Evolutionary conservation across 2,888 invertebrate species (phyloP), one percentile per base, ranked within the genome.

Genomic region (Microctonus hyperodae): DNA sequence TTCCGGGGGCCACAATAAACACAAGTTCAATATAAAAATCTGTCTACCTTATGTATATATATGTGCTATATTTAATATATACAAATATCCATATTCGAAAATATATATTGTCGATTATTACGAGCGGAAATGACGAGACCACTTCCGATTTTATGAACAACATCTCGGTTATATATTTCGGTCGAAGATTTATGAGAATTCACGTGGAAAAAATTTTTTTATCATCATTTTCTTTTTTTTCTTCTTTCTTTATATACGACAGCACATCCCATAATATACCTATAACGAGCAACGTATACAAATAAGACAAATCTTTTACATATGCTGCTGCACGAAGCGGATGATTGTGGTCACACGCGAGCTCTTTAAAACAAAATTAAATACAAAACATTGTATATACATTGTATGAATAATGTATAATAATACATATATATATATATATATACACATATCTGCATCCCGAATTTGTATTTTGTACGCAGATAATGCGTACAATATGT

Each of bases 81-180:
- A n/a, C n/a, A n/a, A n/a, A 16, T 59, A 5, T 16, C 11, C 28
- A 20, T 23, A 10, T 28, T 28, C 16, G 11, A 48, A 60, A n/a
- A n/a, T n/a, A n/a, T n/a, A n/a, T 40, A 28, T 13, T 37, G 23
- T 40, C 7, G 37, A n/a, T 23, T 28, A 40, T 22, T 48, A 35
- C 22, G 44, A 44, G 44, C 62, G 67, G 67, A 67, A 64, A 25
- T 58, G 44, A 40, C 25, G 59, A 59, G 57, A 67, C 67, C 67
- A 67, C 67, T 67, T 67, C 67, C 67, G 67, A 67, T 53, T 28
- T 22, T 33, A 37, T 25, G 53, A 22, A 33, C 16, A 31, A 31
- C 51, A 33, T 40, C 37, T 55, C 40, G 33, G 11, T 2, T 23
- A 22, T 23, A 23, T 51, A 23, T 55, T 55, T 55, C 10, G n/a